Conservation (phyloP, 2,113 vertebrate species). For the Tragelaphus buxtoni region DNA sequence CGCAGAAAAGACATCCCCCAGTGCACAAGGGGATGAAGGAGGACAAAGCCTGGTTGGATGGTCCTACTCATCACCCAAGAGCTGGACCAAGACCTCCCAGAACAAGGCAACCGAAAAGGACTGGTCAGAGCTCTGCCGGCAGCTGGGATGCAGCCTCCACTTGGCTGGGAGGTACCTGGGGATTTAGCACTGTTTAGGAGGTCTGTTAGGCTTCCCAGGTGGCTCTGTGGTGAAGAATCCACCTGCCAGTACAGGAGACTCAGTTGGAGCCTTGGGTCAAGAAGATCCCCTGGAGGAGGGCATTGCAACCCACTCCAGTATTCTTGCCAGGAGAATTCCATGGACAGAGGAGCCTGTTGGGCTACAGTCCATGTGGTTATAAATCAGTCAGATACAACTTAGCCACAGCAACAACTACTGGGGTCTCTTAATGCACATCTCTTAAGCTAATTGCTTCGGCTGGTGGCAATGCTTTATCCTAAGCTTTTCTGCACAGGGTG, state of each 20-base stretch:
- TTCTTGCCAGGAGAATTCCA: background rate
- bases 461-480: conserved; percentile 32
- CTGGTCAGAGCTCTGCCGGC: background rate
- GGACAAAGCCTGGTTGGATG: background rate
- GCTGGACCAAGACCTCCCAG: background rate
- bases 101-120: background rate
- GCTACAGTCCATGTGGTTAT: background rate
- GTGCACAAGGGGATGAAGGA: background rate
- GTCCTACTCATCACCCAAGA: background rate
- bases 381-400: background rate
- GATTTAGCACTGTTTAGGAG: background rate
- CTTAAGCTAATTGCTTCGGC: conserved; percentile 26
- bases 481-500: conserved; percentile 1
- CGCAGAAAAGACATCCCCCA: background rate
- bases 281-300: background rate
- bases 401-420: background rate
- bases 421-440: background rate
- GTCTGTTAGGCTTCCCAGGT: background rate
- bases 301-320: background rate
- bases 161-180: background rate
- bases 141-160: background rate
- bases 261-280: background rate
- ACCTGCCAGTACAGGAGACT: background rate
- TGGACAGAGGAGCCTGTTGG: background rate
- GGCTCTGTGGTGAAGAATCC: background rate